Conservation (phyloP, 2,797 vertebrate species). For the Lutra lutra region DNA sequence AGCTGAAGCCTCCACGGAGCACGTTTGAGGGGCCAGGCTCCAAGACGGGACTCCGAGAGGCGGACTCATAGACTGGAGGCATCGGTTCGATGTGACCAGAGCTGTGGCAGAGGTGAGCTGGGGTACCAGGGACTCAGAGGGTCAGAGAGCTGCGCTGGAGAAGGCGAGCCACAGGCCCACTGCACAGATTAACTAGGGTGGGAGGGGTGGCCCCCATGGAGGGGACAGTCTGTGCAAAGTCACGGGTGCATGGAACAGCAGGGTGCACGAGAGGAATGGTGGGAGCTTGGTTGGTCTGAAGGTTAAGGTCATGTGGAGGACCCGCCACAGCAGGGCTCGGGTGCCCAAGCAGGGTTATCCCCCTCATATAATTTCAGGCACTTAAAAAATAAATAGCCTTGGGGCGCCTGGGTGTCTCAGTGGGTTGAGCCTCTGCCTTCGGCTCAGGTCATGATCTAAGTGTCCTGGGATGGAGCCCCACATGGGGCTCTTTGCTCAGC, state of each 20-base stretch:
- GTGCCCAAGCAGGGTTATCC: too few relatives aligned
- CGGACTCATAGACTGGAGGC: not conserved
- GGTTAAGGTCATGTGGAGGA: not conserved
- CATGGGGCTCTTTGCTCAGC: too few relatives aligned
- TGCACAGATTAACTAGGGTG: not conserved
- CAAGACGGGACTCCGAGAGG: not conserved
- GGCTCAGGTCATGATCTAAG: too few relatives aligned
- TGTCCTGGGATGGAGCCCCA: too few relatives aligned
- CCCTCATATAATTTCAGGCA: not conserved
- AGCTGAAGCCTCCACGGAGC: accelerated
- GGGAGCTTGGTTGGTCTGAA: not conserved
- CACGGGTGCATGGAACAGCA: accelerated
- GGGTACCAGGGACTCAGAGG: not conserved
- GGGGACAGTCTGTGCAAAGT: not conserved
- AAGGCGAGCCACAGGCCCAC: not conserved
- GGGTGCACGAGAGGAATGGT: not conserved
- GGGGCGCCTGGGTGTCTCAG: too few relatives aligned
- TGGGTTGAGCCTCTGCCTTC: too few relatives aligned
- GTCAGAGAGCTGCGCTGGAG: not conserved
- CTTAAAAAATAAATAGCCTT: not conserved
- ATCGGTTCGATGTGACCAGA: accelerated
- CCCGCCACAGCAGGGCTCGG: not conserved
- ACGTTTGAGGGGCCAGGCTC: not conserved
- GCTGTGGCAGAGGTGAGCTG: not conserved
- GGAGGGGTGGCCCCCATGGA: not conserved